Base-by-base conservation (phyloP, 2,797 vertebrate genomes). In the Schizopygopsis malacanthus region DNA sequence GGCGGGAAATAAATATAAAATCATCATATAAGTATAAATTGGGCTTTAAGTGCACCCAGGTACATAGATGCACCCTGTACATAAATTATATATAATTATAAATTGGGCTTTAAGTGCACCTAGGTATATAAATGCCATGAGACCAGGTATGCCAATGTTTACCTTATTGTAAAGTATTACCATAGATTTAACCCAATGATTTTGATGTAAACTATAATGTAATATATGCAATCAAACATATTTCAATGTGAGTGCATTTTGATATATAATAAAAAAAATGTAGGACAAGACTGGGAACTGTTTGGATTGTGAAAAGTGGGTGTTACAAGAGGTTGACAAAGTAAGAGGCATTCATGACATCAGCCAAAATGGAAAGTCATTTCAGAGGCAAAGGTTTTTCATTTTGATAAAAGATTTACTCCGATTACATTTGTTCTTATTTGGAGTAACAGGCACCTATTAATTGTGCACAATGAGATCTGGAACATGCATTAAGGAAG, bases 351-450 rank as follows among this genome's bases (percentile, higher is more conserved):
- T 54, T 71, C 50, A 70, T 22, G 25, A 50, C n/a, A 65, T 33
- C 41, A 63, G 77, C 77, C 56, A 65, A 33, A 43, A 43, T 41
- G 33, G 28, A 78, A 80, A 65, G 13, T 63, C 0, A 79, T 79
- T 61, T 79, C 56, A 63, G 39, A 79, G 56, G 39, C 15, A 47
- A 45, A 45, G 43, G 61, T n/a, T 39, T 69, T 80, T 69, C 0
- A 50, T 67, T 50, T 81, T 69, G 28, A 50, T 67, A 6, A 79
- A 65, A 65, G 4, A 65, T 65, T 20, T 52, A 0, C 1, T 33
- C n/a, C 33, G 22, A 61, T 61, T 28, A 43, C 22, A 61, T 61
- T 61, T 79, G 59, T 65, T 45, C 45, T 25, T 47, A 52, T 81
- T 81, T 81, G 61, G n/a, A 50, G 47, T n/a, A 67, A 33, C 59